phyloP scores from a whole-genome alignment of 2,888 invertebrate genomes.

The Tanytarsus gracilentus region DNA sequence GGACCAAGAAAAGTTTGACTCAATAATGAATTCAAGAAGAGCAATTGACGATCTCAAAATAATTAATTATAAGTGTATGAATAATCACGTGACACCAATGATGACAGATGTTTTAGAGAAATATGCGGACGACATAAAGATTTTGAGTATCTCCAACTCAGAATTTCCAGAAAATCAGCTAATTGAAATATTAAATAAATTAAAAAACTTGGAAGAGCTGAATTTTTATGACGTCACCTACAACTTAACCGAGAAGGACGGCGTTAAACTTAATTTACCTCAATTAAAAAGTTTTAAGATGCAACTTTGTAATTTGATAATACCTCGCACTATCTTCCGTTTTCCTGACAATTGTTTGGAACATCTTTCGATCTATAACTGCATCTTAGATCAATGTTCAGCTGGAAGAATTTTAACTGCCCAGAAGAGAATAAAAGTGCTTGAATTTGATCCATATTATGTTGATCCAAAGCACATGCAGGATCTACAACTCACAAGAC shows the following conservation, averaged over 20 bases:
- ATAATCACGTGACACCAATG: conserved; percentile 9
- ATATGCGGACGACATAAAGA: neutral
- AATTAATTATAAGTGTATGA: neutral
- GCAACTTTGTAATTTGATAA: conserved; percentile 4
- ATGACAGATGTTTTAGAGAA: neutral
- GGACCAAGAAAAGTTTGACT: conserved; percentile 14
- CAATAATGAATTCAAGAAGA: conserved; percentile 11
- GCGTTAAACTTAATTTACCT: neutral
- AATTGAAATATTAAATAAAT: neutral
- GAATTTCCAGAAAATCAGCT: neutral
- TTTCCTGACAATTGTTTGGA: neutral
- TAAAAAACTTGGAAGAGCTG: neutral
- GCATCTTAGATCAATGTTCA: conserved; percentile 6
- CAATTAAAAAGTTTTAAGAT: neutral
- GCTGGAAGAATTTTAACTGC: neutral
- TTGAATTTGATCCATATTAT: conserved; percentile 23
- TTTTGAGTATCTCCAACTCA: neutral
- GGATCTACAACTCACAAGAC: neutral
- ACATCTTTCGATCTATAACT: neutral
- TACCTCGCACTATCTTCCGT: neutral
- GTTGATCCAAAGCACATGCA: neutral
- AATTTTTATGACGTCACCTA: conserved; percentile 9
- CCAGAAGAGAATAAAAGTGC: neutral
- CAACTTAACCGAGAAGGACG: neutral
- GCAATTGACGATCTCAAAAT: neutral